Evolutionary conservation across 2,113 vertebrate genomes (phyloP).

Genomic region (Neogobius melanostomus): DNA sequence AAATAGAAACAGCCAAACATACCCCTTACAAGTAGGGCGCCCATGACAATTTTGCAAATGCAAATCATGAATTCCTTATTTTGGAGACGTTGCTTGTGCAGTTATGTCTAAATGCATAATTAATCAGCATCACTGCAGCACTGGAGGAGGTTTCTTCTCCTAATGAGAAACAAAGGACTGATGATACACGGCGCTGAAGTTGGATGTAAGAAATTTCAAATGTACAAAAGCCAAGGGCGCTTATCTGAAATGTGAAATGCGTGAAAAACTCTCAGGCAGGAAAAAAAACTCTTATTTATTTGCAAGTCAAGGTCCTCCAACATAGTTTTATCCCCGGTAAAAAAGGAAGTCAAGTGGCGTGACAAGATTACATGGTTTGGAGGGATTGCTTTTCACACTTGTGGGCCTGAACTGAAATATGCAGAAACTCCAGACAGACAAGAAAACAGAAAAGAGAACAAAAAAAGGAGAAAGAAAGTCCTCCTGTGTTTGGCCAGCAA

Average conservation of each 20-base stretch:
- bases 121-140: conserved; percentile 47
- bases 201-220: conserved; percentile 6
- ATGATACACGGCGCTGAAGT: conserved; percentile 18
- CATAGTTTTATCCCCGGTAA: conserved; percentile 23
- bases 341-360: conserved; percentile 45
- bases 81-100: conserved; percentile 29
- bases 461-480: too few relatives aligned
- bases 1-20: conserved; percentile 34
- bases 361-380: conserved; percentile 39
- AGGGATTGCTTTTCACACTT: conserved; percentile 39
- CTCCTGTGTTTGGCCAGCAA: neutral
- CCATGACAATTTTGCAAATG: conserved; percentile 43
- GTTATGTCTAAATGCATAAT: conserved; percentile 57
- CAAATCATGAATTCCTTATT: conserved; percentile 59
- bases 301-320: conserved; percentile 19
- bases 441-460: conserved; percentile 4
- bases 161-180: conserved; percentile 44
- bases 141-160: conserved; percentile 10
- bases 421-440: conserved; percentile 20
- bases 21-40: conserved; percentile 38
- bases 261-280: conserved; percentile 1
- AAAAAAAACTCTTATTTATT: conserved; percentile 10
- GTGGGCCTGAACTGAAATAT: conserved; percentile 35
- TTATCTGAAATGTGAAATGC: neutral
- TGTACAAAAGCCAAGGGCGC: neutral